Evolutionary conservation across 53 echinoderm and acorn worm species (phyloP).

Genomic region (Temnopleurus reevesii): DNA sequence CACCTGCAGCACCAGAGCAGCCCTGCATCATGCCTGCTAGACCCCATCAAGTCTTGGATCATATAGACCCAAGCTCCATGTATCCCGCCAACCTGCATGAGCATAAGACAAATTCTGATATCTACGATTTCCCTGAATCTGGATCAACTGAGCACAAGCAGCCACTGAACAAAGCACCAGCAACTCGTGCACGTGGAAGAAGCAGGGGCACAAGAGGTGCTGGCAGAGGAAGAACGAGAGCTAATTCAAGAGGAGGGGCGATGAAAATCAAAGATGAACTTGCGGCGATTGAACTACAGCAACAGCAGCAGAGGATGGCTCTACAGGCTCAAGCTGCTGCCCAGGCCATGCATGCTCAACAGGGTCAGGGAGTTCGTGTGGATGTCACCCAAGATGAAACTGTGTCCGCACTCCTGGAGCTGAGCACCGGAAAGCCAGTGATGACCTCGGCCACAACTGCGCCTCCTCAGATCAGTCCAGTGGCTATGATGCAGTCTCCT

Average conservation of each 20-base stretch:
- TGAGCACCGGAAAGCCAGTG: slow-evolving; percentile 62
- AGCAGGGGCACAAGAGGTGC: slow-evolving; percentile 55
- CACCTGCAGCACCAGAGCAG: slow-evolving; percentile 29
- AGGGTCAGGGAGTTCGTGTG: neutral
- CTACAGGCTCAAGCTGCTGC: slow-evolving; percentile 58
- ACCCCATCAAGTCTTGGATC: slow-evolving; percentile 49
- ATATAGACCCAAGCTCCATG: slow-evolving; percentile 49
- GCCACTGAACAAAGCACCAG: slow-evolving; percentile 67
- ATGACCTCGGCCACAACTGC: slow-evolving; percentile 20
- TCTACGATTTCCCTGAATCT: slow-evolving; percentile 83
- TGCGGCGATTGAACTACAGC: slow-evolving; percentile 28
- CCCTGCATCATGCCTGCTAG: slow-evolving; percentile 21
- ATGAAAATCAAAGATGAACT: slow-evolving; percentile 62
- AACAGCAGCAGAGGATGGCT: slow-evolving; percentile 60
- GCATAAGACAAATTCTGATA: slow-evolving; percentile 52
- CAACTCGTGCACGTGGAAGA: slow-evolving; percentile 38
- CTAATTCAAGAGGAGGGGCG: slow-evolving; percentile 62
- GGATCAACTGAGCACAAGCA: slow-evolving; percentile 65
- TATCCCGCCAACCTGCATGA: slow-evolving; percentile 39
- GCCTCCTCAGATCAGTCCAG: slow-evolving; percentile 29
- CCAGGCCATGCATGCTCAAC: neutral
- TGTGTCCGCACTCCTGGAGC: slow-evolving; percentile 67
- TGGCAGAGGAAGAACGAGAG: slow-evolving; percentile 64
- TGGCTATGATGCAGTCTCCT: slow-evolving; percentile 31
- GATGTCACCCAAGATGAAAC: slow-evolving; percentile 68